These are phyloP conservation scores for Nephotettix cincticeps DNA, from an alignment of 1,140 invertebrate species.

Conservation along the genomic window DNA sequence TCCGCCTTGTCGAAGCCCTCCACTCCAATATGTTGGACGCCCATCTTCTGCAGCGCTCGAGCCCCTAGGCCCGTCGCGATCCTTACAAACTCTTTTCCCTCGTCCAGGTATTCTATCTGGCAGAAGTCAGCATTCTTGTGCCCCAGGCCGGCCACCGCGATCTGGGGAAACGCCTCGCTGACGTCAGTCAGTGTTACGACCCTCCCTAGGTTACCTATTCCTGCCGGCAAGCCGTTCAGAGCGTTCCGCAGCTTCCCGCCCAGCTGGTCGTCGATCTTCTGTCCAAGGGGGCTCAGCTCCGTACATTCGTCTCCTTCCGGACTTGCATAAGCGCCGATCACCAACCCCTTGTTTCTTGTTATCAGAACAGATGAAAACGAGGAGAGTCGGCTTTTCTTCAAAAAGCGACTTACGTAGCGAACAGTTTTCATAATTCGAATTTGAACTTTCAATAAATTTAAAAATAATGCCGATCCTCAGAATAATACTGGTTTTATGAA, in stretches of 20 bases:
- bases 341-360: background rate
- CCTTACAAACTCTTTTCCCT: conserved; percentile 51
- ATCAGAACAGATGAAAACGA: background rate
- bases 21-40: conserved; percentile 63
- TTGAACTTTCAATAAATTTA: too few relatives aligned
- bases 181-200: background rate
- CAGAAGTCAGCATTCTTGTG: conserved; percentile 47
- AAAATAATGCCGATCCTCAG: too few relatives aligned
- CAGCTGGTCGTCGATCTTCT: background rate
- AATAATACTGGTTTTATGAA: too few relatives aligned
- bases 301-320: background rate
- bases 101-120: conserved; percentile 50
- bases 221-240: background rate
- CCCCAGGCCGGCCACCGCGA: conserved; percentile 53
- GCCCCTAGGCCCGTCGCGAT: conserved; percentile 51
- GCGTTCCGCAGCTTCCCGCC: background rate
- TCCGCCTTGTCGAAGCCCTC: conserved; percentile 71
- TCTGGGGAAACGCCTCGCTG: conserved; percentile 27
- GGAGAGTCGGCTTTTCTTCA: background rate
- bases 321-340: background rate
- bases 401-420: background rate
- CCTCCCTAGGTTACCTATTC: background rate
- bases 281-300: background rate
- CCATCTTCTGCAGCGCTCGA: conserved; percentile 52
- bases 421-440: too few relatives aligned